These are phyloP conservation scores for Lasioglossum lativentre DNA, from an alignment of 2,888 invertebrate genomes.

Conservation along the genomic window DNA sequence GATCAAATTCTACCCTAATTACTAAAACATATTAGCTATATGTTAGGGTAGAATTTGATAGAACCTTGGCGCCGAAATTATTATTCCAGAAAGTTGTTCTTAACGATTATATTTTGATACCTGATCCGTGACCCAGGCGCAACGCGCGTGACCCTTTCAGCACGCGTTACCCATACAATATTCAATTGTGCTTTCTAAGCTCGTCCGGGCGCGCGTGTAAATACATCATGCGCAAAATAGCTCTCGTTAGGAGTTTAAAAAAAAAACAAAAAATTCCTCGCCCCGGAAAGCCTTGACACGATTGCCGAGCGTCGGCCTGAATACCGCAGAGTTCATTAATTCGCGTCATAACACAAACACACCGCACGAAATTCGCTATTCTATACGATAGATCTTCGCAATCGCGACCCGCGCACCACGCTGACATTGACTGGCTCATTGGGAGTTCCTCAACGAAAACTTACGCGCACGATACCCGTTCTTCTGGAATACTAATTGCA, in stretches of 20 bases:
- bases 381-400: neutral
- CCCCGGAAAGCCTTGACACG: constrained; percentile 59
- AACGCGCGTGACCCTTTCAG: neutral
- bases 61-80: no score
- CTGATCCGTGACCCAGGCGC: neutral
- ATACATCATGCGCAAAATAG: neutral
- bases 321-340: constrained; percentile 47
- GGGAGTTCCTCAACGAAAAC: constrained; percentile 36
- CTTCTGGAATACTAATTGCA: constrained; percentile 44
- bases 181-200: neutral
- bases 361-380: constrained; percentile 31
- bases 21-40: no score
- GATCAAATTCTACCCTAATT: no score
- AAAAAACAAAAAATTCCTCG: constrained; percentile 32
- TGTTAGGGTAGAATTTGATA: no score
- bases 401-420: neutral
- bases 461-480: constrained; percentile 13
- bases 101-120: no score
- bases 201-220: neutral
- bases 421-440: constrained; percentile 50
- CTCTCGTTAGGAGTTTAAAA: neutral
- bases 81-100: no score
- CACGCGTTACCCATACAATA: neutral
- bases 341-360: constrained; percentile 34
- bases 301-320: constrained; percentile 45